phyloP scores from a whole-genome alignment of 2,888 invertebrate species.

The Bombylius discolor region DNA sequence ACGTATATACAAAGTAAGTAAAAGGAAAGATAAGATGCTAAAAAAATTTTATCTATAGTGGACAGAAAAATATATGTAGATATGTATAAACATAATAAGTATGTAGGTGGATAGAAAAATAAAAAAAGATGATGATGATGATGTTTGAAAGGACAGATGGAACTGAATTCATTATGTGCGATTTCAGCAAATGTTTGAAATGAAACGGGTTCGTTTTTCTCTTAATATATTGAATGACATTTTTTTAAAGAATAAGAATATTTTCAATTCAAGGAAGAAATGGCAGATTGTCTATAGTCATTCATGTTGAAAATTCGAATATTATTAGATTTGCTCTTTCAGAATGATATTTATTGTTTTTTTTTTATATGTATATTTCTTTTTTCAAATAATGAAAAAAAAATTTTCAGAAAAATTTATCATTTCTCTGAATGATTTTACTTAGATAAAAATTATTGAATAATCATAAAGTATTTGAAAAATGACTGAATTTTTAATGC shows the following conservation, averaged over 20 bases:
- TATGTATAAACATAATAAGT: no score
- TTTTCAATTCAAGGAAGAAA: no score
- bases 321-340: background rate
- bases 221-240: background rate
- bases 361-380: no score
- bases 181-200: background rate
- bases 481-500: no score
- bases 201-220: background rate
- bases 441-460: no score
- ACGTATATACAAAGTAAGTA: no score
- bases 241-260: background rate
- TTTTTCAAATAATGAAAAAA: no score
- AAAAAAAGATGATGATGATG: background rate
- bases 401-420: no score
- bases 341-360: no score
- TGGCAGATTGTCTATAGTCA: background rate
- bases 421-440: no score
- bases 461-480: no score
- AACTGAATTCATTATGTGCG: background rate
- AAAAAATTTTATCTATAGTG: background rate
- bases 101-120: background rate
- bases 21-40: background rate
- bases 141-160: background rate
- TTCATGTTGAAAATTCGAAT: background rate
- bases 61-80: background rate